Evolutionary conservation across 2,113 vertebrate species (phyloP), one percentile per base, ranked within the genome.

Genomic region (Copsychus sechellarum): DNA sequence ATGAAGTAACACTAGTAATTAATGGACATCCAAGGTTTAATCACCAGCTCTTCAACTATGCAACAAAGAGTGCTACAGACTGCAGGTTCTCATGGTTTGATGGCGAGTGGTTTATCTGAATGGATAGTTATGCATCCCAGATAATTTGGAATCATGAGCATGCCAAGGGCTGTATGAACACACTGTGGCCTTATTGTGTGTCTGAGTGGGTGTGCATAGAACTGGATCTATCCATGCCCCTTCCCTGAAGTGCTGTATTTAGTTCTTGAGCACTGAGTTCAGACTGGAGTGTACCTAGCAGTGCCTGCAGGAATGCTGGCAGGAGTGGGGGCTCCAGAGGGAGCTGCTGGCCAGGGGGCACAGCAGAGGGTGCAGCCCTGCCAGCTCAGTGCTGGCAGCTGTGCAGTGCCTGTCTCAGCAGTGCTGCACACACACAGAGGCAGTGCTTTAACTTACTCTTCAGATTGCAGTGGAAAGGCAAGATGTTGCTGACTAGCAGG

Each of bases 201-300:
- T 43, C 16, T 26, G 65, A n/a, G 42, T 15, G 21, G 45, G 31
- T 14, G 9, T 29, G n/a, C 6, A 6, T 0, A 8, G 21, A 70
- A 13, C 31, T 11, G 17, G 47, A 85, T 15, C 18, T 21, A 1
- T 23, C 25, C 2, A 1, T 24, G 16, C 45, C 60, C 33, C 61
- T 81, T 31, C 15, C 12, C 50, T 73, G 36, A 40, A 80, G 33
- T 23, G 4, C 13, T 16, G 19, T 14, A 1, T 25, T 3, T 56
- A 19, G 24, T 7, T 51, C 47, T 26, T 51, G 42, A 54, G 31
- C 66, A 12, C 16, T 24, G 40, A 14, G 29, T 10, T 60, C 26
- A 51, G 42, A 3, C 3, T 21, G 1, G 13, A 29, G 56, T 10
- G 14, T 40, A 0, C 34, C 31, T 20, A 3, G 6, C 12, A 42